Evolutionary conservation across 2,797 vertebrate genomes (phyloP).

Genomic region (Pseudochirops corinnae): DNA sequence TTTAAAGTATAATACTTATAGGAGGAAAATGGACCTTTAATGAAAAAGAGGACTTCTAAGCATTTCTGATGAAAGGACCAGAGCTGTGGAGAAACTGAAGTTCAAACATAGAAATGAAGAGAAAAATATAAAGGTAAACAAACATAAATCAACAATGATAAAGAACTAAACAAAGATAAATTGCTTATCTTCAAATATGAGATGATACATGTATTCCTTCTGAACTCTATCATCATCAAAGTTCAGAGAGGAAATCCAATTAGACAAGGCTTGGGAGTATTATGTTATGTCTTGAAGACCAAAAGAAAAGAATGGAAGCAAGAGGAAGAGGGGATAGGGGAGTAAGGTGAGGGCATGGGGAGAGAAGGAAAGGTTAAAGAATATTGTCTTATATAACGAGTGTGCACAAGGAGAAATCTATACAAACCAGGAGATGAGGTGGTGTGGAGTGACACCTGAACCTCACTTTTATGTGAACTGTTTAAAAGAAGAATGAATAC

Average conservation of each 20-base stretch:
- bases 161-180: neutral
- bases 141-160: neutral
- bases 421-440: neutral
- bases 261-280: neutral
- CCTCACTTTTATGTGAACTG: neutral
- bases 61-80: neutral
- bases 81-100: neutral
- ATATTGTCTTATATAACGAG: neutral
- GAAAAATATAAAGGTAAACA: neutral
- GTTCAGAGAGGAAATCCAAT: neutral
- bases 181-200: neutral
- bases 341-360: neutral
- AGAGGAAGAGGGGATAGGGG: neutral
- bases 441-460: neutral
- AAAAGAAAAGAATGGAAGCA: neutral
- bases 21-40: neutral
- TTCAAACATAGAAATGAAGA: neutral
- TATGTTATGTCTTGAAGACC: neutral
- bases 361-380: neutral
- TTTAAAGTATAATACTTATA: neutral
- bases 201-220: neutral
- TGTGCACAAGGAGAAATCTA: neutral
- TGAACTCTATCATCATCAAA: neutral
- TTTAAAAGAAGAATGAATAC: neutral
- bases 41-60: neutral